These are phyloP conservation scores for Coregonus clupeaformis DNA, from an alignment of 2,113 vertebrate genomes.

Conservation along the genomic window DNA sequence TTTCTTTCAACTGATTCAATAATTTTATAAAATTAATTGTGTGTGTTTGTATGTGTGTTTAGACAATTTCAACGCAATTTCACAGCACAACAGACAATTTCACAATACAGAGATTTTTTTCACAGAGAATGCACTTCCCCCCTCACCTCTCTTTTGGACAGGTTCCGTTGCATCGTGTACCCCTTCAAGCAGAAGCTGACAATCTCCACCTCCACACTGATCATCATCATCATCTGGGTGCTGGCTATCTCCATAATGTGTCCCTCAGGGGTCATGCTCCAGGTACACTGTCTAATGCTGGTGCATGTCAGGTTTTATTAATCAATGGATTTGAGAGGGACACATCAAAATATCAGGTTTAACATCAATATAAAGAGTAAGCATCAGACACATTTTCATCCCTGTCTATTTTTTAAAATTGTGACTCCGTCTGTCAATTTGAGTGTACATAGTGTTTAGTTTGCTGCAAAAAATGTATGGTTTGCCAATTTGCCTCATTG, in stretches of 20 bases:
- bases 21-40: not conserved
- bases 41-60: not conserved
- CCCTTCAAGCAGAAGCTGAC: slow-evolving; percentile 90
- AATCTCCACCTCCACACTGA: slow-evolving; percentile 70
- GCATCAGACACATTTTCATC: too few relatives aligned
- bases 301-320: too few relatives aligned
- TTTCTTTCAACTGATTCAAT: not conserved
- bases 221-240: slow-evolving; percentile 83
- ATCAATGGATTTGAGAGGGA: too few relatives aligned
- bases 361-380: too few relatives aligned
- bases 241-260: slow-evolving; percentile 85
- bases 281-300: slow-evolving; percentile 22
- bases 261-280: slow-evolving; percentile 88
- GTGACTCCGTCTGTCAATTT: too few relatives aligned
- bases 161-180: slow-evolving; percentile 86
- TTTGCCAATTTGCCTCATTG: too few relatives aligned
- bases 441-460: too few relatives aligned
- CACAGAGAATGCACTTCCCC: not conserved
- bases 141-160: slow-evolving; percentile 44
- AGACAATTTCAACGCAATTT: not conserved
- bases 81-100: not conserved
- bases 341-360: too few relatives aligned
- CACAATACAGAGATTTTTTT: not conserved
- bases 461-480: too few relatives aligned
- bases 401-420: too few relatives aligned